Base-by-base conservation (phyloP, 2,113 vertebrate species). In the Hyperopisus bebe region DNA sequence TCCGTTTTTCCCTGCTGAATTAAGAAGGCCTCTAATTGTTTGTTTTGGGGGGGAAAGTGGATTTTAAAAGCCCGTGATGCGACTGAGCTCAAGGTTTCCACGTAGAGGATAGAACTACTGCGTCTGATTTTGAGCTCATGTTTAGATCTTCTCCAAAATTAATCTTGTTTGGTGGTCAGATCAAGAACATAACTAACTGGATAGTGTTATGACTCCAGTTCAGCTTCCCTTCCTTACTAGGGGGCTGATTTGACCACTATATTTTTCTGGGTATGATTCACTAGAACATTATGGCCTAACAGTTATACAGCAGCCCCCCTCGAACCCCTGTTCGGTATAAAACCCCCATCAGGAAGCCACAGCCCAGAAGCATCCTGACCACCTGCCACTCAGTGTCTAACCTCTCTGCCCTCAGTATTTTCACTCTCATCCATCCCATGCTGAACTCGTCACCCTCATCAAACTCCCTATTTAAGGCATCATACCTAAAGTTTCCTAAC, bases 51-150 rank as follows among this genome's bases (percentile, higher is more conserved):
- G 3, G 35, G 77, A 62, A 82, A 85, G 31, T 84, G 77, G 77
- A 83, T 83, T 89, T 82, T 83, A 55, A 80, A 89, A 89, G 74
- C 48, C 27, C 13, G 31, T 51, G 74, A 47, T 74, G 62, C n/a
- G 3, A 46, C 87, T 74, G 58, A 21, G 53, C 62, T 70, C 15
- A 48, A 8, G 15, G 19, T 88, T 47, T 74, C 87, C 44, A 6
- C 62, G 31, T 19, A 39, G 47, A 35, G 27, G 31, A 55, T 42
- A 35, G 17, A 53, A 24, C 62, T 74, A 24, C 24, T 47, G 11
- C 8, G 13, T 42, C 9, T 46, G 9, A 46, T 48, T 66, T 39
- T 46, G 15, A 48, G 44, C 15, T 46, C 53, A 46, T 2, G 10
- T 46, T 62, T 10, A 66, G 62, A 47, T 46, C 88, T 88, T 31